These are phyloP conservation scores for Scolanthus callimorphus DNA, from an alignment of 92 coral and sea anemone genomes.

Conservation along the genomic window DNA sequence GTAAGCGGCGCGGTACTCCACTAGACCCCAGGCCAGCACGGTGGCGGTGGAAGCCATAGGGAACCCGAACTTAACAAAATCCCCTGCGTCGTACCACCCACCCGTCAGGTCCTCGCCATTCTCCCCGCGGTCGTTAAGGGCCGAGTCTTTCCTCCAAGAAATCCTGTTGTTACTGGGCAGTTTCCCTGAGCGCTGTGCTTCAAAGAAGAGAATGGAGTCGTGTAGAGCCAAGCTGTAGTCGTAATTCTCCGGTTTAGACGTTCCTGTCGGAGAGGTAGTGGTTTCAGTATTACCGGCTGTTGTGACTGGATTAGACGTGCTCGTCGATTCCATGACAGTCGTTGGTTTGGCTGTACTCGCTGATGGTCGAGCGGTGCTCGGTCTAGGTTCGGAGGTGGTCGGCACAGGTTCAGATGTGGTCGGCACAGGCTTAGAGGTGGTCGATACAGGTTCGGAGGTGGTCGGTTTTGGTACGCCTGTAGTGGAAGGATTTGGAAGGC, in stretches of 20 bases:
- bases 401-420: no score
- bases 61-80: constrained; percentile 90
- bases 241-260: constrained; percentile 13
- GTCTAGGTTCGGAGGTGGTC: no score
- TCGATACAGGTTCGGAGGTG: no score
- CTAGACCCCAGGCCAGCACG: constrained; percentile 83
- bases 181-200: constrained; percentile 92
- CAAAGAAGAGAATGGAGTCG: constrained; percentile 87
- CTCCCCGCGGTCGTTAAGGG: constrained; percentile 45
- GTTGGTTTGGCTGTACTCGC: constrained; percentile 20
- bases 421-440: no score
- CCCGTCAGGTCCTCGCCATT: constrained; percentile 84
- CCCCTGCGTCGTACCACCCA: constrained; percentile 96
- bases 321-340: neutral
- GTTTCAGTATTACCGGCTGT: neutral
- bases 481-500: no score
- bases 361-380: no score
- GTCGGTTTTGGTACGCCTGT: no score
- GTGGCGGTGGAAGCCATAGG: constrained; percentile 94
- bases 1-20: constrained; percentile 73
- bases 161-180: constrained; percentile 80
- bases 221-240: constrained; percentile 66
- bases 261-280: constrained; percentile 5
- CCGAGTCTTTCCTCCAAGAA: constrained; percentile 90
- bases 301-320: constrained; percentile 8